Evolutionary conservation across 2,888 invertebrate species (phyloP), one percentile per base, ranked within the genome.

Genomic region (Ornithoptera priamus): DNA sequence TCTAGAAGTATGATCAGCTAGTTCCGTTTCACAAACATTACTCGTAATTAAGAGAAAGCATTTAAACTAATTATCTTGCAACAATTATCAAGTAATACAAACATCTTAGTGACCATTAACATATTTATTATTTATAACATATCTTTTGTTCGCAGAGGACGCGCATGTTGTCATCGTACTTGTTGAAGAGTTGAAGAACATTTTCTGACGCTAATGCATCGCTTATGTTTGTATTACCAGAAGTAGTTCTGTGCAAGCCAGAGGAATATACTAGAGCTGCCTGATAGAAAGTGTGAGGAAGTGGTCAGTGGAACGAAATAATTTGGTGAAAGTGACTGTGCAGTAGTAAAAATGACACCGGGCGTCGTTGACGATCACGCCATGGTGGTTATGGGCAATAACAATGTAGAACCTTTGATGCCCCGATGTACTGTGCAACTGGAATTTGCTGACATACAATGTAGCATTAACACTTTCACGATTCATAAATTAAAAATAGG

Each of bases 381-480:
- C n/a, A 78, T 81, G 60, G 71, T 82, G 65, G 85, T 78, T 57
- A 73, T 83, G 56, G 83, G 83, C 15, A 92, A 92, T 75, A 92
- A 92, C 73, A 92, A 92, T 72, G 87, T 91, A 17, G 79, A 85
- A n/a, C 87, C 91, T 18, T 73, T 90, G n/a, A 67, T 89, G 22
- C 87, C 90, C 0, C 93, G 96, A 74, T 93, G 94, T 60, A 94
- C 95, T 17, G 93, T 97, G 69, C 93, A 96, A 75, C 85, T 97
- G 68, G 93, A 94, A 73, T 97, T 97, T 81, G 93, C 92, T 69
- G 93, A 96, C 78, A 92, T 97, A 50, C 93, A 93, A 1, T 97
- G 95, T 79, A 85, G 92, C 7, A 92, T 96, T 50, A 93, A 92
- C 73, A 89, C 91, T 62, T 94, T 95, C 85, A 92, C 88, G 42